Percentiles rank a stretch among this genome's conserved stretches.
These are phyloP conservation scores for Rallus limicola DNA, from an alignment of 2,113 vertebrate genomes.

Conservation along the genomic window DNA sequence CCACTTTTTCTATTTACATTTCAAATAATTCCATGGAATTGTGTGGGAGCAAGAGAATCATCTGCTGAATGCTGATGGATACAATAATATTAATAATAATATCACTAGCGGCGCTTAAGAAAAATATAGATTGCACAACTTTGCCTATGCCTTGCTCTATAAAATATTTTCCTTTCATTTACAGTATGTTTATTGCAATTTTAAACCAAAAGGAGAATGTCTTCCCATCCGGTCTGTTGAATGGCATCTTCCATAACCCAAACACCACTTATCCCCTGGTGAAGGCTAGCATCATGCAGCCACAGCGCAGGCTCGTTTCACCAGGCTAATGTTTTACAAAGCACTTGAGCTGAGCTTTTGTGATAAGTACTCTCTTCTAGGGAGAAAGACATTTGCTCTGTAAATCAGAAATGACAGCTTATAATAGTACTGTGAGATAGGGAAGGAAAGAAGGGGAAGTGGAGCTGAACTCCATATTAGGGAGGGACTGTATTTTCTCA, in stretches of 20 bases:
- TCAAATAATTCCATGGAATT: slow-evolving; percentile 11
- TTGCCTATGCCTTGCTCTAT: not conserved
- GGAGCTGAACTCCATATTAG: not conserved
- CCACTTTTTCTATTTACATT: slow-evolving; percentile 26
- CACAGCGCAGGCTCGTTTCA: not conserved
- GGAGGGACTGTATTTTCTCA: not conserved
- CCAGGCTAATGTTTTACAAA: not conserved
- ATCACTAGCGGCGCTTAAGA: not conserved
- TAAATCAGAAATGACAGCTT: slow-evolving; percentile 2
- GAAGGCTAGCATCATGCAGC: not conserved
- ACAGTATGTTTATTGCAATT: not conserved
- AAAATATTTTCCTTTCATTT: not conserved
- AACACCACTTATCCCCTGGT: not conserved
- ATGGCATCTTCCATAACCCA: not conserved
- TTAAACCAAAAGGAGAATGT: not conserved
- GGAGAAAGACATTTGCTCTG: not conserved
- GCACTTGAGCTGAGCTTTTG: not conserved
- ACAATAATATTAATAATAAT: not conserved
- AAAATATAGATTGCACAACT: not conserved
- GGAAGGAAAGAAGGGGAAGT: not conserved
- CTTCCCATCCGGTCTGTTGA: not conserved
- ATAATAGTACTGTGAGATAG: not conserved
- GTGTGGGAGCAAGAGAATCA: not conserved
- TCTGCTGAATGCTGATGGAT: slow-evolving; percentile 11
- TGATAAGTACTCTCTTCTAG: not conserved